Evolutionary conservation across 1,140 invertebrate genomes (phyloP).

Genomic region (Neoseiulus cucumeris): DNA sequence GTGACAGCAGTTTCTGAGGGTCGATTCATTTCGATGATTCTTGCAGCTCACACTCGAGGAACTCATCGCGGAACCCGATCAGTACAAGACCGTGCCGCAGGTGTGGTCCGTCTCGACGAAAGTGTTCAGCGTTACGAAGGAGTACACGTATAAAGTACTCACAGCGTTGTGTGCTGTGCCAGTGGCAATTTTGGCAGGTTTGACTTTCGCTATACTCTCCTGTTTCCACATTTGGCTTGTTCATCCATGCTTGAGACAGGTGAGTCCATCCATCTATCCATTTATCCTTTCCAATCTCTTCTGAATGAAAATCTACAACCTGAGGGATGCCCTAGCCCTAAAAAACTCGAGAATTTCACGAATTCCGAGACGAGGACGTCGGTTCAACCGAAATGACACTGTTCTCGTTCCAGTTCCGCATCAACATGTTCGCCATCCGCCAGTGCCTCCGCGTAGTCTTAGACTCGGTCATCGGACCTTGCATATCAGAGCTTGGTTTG

Average conservation of each 20-base stretch:
- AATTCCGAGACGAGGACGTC: too few relatives aligned
- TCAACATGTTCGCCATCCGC: slow-evolving; percentile 9
- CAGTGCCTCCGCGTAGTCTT: not conserved
- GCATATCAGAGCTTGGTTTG: not conserved
- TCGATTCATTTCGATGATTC: not conserved
- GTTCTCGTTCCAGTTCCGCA: not conserved
- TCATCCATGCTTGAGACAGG: slow-evolving; percentile 1
- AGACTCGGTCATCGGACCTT: not conserved
- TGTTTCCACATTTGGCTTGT: slow-evolving; percentile 7
- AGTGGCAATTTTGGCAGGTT: not conserved
- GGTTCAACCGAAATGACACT: too few relatives aligned
- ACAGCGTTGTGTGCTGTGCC: not conserved
- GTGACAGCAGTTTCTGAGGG: too few relatives aligned
- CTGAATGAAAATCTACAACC: too few relatives aligned
- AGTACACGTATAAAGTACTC: not conserved
- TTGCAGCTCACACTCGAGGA: not conserved
- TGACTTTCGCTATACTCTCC: not conserved
- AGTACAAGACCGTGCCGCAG: slow-evolving; percentile 1
- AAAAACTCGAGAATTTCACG: too few relatives aligned
- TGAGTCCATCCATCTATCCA: not conserved
- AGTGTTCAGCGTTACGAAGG: not conserved
- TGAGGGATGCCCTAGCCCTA: too few relatives aligned
- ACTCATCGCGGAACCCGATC: slow-evolving; percentile 3
- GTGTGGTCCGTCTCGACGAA: slow-evolving; percentile 7
- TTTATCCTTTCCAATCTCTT: too few relatives aligned